Evolutionary conservation across 2,888 invertebrate genomes (phyloP), one percentile per base, ranked within the genome.

Genomic region (Zygogramma bicolorata): DNA sequence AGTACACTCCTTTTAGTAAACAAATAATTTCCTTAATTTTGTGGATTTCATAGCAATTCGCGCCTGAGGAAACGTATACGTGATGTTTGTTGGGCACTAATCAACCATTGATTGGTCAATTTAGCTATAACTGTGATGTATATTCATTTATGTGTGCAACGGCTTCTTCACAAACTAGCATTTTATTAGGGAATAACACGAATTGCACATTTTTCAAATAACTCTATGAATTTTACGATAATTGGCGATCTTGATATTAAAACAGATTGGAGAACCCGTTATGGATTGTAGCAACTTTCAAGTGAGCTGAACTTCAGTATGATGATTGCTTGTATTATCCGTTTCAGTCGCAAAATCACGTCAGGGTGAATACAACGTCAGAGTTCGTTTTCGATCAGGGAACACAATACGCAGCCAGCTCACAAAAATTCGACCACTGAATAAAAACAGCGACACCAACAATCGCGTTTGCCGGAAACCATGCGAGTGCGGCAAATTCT

Each of bases 11-110:
- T 46, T 63, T 18, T 29, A 46, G 29, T 63, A 63, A 63, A 63
- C 63, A 63, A 63, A 63, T 46, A 46, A 63, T 63, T 63, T 46
- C 46, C 63, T 46, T 42, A 25, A 63, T 53, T 53, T 53, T 53
- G 27, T 53, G 46, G 29, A 46, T 63, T 46, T 53, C 13, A 53
- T 15, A 53, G 25, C 53, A 27, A 53, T 10, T 53, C 25, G 53
- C n/a, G 27, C 53, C 27, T 3, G 1, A 53, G 53, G 49, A 20
- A 63, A 46, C 18, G 25, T n/a, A 46, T 27, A 42, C 63, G 49
- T 63, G 29, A 46, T 46, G 46, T 42, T 46, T 20, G 27, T 53
- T 53, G 53, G 27, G 4, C 27, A 53, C n/a, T n/a, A 27, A 53
- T 53, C 27, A 27, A 27, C 25, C 22, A 7, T 2, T 53, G 27